A percentile compares a stretch with the other conserved stretches of the same genome.
Evolutionary conservation across 2,888 invertebrate genomes (phyloP).

Genomic region (Buathra laborator): DNA sequence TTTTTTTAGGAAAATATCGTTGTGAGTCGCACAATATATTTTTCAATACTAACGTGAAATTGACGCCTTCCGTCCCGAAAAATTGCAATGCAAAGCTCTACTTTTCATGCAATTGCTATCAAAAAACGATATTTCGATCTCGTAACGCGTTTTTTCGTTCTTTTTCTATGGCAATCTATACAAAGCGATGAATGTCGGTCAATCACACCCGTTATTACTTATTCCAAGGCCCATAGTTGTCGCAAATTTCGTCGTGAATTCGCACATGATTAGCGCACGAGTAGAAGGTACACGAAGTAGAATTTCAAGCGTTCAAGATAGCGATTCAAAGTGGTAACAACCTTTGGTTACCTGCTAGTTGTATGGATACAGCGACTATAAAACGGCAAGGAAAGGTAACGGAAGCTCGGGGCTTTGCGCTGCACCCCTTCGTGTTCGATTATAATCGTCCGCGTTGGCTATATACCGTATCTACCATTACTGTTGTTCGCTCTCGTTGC

Average conservation of each 20-base stretch:
- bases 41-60: too few species aligned
- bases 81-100: too few species aligned
- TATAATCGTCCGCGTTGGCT: constrained; percentile 54
- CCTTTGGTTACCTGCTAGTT: not conserved
- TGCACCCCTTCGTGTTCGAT: constrained; percentile 60
- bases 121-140: too few species aligned
- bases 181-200: too few species aligned
- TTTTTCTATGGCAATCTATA: too few species aligned
- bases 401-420: constrained; percentile 18
- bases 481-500: constrained; percentile 20
- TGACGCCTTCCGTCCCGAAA: too few species aligned
- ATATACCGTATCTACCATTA: constrained; percentile 47
- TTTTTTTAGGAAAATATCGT: too few species aligned
- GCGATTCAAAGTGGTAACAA: not conserved
- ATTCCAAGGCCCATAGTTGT: too few species aligned
- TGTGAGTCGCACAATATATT: too few species aligned
- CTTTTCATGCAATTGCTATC: too few species aligned
- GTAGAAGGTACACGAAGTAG: not conserved
- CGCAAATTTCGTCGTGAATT: not conserved
- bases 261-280: constrained; percentile 2
- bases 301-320: not conserved
- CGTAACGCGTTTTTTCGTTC: too few species aligned
- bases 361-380: not conserved
- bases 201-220: too few species aligned
- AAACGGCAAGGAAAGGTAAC: constrained; percentile 26